phyloP scores from a whole-genome alignment of 2,113 vertebrate genomes.

The Pipra filicauda region DNA sequence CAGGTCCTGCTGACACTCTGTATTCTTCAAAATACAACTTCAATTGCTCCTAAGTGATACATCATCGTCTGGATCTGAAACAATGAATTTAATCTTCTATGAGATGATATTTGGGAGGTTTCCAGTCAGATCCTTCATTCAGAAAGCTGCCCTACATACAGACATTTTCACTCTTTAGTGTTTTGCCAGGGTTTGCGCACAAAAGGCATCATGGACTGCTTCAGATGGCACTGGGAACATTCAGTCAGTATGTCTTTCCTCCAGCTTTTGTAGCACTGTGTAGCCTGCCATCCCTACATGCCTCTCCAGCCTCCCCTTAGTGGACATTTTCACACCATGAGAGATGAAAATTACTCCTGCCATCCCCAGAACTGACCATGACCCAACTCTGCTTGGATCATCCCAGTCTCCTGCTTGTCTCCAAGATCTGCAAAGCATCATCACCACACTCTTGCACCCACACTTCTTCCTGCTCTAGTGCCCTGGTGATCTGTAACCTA shows the following conservation, averaged over 20 bases:
- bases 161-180: not conserved
- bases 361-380: not conserved
- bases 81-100: fast-evolving
- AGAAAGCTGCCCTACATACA: not conserved
- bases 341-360: not conserved
- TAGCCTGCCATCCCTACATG: not conserved
- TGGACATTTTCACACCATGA: not conserved
- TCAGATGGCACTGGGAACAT: not conserved
- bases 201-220: not conserved
- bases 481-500: not conserved
- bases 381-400: fast-evolving
- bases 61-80: not conserved
- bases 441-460: fast-evolving
- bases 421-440: not conserved
- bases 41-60: not conserved
- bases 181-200: not conserved
- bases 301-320: not conserved
- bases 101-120: not conserved
- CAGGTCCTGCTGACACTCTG: not conserved
- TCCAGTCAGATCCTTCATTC: not conserved
- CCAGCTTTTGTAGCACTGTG: not conserved
- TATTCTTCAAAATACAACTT: not conserved
- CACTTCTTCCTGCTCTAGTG: not conserved
- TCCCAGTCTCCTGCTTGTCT: not conserved
- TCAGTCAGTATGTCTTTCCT: not conserved